Conservation (phyloP, 1,140 invertebrate species). For the Schlechtendalia chinensis region DNA sequence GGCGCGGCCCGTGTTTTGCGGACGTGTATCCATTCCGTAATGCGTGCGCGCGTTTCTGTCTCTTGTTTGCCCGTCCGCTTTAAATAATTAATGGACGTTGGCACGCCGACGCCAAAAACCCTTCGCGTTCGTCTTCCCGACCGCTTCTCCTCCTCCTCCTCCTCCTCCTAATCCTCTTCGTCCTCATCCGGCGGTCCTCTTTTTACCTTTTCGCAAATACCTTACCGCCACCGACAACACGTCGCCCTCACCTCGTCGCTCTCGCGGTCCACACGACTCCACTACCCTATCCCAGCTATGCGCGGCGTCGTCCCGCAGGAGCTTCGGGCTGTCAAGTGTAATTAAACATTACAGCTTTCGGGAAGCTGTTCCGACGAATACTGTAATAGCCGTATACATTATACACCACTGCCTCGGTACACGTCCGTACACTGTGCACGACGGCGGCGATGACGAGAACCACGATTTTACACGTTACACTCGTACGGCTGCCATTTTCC, state of each 20-base stretch:
- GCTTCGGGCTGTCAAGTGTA: conserved; percentile 34
- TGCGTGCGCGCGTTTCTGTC: conserved; percentile 13
- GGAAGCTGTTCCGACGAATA: conserved; percentile 3
- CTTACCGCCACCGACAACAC: background rate
- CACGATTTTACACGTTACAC: conserved; percentile 36
- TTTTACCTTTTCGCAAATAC: conserved; percentile 37
- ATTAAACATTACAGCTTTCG: conserved; percentile 42
- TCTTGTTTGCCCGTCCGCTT: conserved; percentile 42
- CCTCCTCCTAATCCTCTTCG: no score
- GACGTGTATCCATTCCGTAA: conserved; percentile 30
- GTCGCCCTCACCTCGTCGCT: background rate
- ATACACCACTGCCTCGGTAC: background rate
- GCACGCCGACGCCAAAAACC: conserved; percentile 38
- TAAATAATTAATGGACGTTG: conserved; percentile 48
- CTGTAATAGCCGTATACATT: background rate
- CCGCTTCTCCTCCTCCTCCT: background rate
- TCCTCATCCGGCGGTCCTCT: background rate
- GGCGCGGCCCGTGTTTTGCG: conserved; percentile 19
- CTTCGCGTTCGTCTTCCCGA: background rate
- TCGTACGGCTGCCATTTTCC: background rate
- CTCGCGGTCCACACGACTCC: background rate
- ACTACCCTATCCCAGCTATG: background rate
- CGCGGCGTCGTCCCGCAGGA: background rate
- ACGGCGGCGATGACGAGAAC: conserved; percentile 5
- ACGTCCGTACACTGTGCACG: background rate